These are phyloP conservation scores for Mycteria americana DNA, from an alignment of 2,797 vertebrate species.

Conservation along the genomic window DNA sequence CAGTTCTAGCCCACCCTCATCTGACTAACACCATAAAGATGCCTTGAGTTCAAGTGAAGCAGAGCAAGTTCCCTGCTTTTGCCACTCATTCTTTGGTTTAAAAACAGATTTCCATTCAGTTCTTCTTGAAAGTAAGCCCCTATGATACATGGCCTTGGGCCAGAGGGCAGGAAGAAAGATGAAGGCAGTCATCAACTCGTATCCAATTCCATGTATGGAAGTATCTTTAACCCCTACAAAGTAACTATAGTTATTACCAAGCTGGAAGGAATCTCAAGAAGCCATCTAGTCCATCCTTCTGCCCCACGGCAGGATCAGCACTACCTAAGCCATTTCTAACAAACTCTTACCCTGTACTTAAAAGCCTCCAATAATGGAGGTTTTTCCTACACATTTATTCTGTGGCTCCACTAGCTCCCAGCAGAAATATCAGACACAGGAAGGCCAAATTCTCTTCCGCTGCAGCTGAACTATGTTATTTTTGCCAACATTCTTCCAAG, in stretches of 20 bases:
- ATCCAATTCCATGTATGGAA: not conserved
- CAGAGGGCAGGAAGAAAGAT: not conserved
- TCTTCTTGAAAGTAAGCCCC: not conserved
- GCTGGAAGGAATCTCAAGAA: conserved; percentile 33
- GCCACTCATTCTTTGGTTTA: not conserved
- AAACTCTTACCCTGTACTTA: not conserved
- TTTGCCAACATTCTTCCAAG: not conserved
- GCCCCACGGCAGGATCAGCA: not conserved
- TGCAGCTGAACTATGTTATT: not conserved
- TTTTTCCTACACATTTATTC: not conserved
- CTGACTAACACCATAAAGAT: not conserved
- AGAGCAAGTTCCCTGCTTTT: not conserved
- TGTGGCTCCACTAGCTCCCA: not conserved
- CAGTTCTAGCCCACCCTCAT: not conserved
- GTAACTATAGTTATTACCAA: not conserved
- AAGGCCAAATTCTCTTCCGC: not conserved
- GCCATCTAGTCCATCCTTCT: not conserved
- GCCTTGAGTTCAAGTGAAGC: not conserved
- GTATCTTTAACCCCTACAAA: not conserved
- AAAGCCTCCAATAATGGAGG: not conserved
- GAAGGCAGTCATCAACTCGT: not conserved
- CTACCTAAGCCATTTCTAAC: not conserved
- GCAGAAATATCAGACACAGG: not conserved
- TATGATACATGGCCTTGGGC: not conserved
- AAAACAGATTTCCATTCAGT: not conserved